Conservation (phyloP, 2,113 vertebrate genomes). For the Natator depressus region DNA sequence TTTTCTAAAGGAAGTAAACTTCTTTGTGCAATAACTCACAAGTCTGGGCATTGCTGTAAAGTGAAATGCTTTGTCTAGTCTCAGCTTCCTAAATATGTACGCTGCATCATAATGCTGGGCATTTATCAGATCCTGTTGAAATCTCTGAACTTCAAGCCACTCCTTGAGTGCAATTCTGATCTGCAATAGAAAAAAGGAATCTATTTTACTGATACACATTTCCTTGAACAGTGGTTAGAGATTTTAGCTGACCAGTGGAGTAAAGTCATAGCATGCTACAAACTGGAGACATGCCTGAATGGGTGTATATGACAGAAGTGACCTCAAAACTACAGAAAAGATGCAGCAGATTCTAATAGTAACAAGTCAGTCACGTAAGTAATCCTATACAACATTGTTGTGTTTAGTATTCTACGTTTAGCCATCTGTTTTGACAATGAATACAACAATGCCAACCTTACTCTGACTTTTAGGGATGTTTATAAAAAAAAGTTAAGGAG, state of each 20-base stretch:
- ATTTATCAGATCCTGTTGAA: constrained; percentile 85
- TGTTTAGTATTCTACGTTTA: neutral
- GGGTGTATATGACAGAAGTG: fast-evolving
- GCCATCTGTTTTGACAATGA: neutral
- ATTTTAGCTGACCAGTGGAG: neutral
- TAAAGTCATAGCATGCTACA: neutral
- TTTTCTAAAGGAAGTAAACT: neutral
- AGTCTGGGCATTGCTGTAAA: constrained; percentile 90
- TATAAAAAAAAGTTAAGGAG: neutral
- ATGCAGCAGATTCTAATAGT: neutral
- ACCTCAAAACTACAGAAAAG: neutral
- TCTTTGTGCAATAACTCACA: constrained; percentile 73
- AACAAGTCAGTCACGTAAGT: neutral
- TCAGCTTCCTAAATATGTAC: constrained; percentile 84
- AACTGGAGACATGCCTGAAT: neutral
- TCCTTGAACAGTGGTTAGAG: neutral
- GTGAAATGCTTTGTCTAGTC: constrained; percentile 85
- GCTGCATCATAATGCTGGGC: constrained; percentile 89
- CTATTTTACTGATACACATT: fast-evolving
- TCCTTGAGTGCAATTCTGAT: constrained; percentile 90
- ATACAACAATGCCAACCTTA: neutral
- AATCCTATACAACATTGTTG: neutral
- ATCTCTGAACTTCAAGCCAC: constrained; percentile 87
- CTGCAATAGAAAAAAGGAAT: constrained; percentile 67
- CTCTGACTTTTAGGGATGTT: neutral